Base-by-base conservation (phyloP, 2,113 vertebrate species). In the Vanacampus margaritifer region DNA sequence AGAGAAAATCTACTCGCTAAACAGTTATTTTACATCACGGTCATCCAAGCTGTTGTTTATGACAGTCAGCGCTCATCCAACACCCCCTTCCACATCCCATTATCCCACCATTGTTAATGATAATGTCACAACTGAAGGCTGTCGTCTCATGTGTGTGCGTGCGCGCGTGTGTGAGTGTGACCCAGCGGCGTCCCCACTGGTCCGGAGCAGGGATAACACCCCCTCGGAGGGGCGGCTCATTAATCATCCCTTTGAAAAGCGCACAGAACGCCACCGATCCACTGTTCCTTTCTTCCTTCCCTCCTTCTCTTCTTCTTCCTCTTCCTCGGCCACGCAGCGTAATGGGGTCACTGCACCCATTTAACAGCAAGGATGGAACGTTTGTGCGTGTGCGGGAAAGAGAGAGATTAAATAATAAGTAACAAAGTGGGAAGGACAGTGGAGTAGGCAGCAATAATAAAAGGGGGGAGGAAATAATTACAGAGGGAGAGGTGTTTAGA, bases 271-370 rank as follows among this genome's bases (percentile, higher is more conserved):
- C 79, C 84, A 86, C 84, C 84, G 80, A 75, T 86, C 83, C 83
- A 75, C 86, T 65, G 73, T 76, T 84, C 81, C 82, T 85, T 77
- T 87, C 82, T 79, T 87, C 74, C 84, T 84, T 69, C 80, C 82
- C 76, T 71, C 76, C 67, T 79, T 4, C 28, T 74, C 83, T 79
- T 84, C 78, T 67, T 79, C 71, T 71, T 83, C 82, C 66, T 28
- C 46, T 50, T 2, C 76, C 76, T 78, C 73, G 72, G 46, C 73
- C 39, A 65, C 80, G 82, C 80, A 73, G 45, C 60, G 73, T 90
- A 90, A 90, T 91, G 88, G 87, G 90, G 90, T 91, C 90, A 89
- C 71, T 83, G 84, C 89, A 89, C 90, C 88, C 88, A 89, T 91
- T 91, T 88, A 90, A 82, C 86, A 72, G 71, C 82, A 81, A 77